These are phyloP conservation scores for Zaprionus davidi DNA, from an alignment of 1,140 invertebrate species.

Conservation along the genomic window DNA sequence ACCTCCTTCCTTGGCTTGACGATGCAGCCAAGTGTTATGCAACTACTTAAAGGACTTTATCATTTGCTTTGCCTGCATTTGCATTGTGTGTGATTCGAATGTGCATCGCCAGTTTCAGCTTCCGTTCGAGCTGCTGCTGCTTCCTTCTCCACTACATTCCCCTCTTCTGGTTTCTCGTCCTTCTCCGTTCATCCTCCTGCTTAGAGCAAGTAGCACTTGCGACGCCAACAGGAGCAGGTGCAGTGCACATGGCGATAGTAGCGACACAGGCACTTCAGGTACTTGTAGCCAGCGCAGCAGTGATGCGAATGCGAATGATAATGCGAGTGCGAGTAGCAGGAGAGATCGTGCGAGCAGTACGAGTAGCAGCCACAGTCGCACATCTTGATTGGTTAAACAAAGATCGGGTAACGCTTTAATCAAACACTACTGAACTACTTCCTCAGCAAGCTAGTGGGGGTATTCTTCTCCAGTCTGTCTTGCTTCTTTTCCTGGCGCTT, in stretches of 20 bases:
- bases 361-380: slow-evolving; percentile 77
- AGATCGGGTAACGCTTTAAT: too few species aligned
- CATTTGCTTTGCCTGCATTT: slow-evolving; percentile 64
- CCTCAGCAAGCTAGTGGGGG: too few species aligned
- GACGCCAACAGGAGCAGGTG: slow-evolving; percentile 77
- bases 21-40: slow-evolving; percentile 81
- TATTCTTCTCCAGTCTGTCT: background rate
- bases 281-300: slow-evolving; percentile 76
- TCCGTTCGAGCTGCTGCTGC: slow-evolving; percentile 24
- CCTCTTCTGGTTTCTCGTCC: background rate
- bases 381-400: slow-evolving; percentile 47
- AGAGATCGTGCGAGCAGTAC: slow-evolving; percentile 70
- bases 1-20: background rate
- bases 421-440: too few species aligned
- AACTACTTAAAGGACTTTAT: slow-evolving; percentile 82
- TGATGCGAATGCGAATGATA: slow-evolving; percentile 71
- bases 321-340: slow-evolving; percentile 71
- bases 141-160: background rate
- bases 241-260: slow-evolving; percentile 74
- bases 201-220: slow-evolving; percentile 77
- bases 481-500: slow-evolving; percentile 39
- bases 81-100: slow-evolving; percentile 65
- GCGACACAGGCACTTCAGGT: slow-evolving; percentile 76
- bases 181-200: background rate
- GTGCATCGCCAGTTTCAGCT: slow-evolving; percentile 2